A percentile compares a stretch with the other conserved stretches of the same genome.
Conservation (phyloP, 2,888 invertebrate genomes). For the Dioctria rufipes region DNA sequence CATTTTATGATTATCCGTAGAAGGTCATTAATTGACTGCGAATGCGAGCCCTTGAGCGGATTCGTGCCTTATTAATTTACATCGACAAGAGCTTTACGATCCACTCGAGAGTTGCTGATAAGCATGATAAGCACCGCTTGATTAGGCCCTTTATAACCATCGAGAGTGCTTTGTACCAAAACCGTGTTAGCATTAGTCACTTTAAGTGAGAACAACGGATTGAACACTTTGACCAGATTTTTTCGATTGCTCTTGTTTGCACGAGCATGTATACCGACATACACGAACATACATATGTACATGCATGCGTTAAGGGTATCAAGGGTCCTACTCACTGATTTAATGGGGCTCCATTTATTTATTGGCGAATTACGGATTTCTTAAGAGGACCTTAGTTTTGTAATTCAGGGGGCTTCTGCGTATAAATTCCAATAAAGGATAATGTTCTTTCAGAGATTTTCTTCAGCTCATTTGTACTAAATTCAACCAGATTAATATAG, state of each 20-base stretch:
- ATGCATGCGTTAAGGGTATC: background rate
- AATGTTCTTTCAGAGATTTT: background rate
- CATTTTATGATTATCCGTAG: slow-evolving; percentile 58
- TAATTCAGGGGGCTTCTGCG: background rate
- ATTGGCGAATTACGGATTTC: background rate
- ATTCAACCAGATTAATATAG: no score
- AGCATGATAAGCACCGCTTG: slow-evolving; percentile 28
- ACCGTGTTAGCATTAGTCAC: background rate
- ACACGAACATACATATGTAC: background rate
- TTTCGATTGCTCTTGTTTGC: background rate
- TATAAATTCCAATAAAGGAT: background rate
- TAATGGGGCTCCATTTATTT: background rate
- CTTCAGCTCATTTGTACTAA: no score
- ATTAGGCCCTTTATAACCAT: slow-evolving; percentile 1
- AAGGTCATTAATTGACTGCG: slow-evolving; percentile 42
- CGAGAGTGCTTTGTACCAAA: slow-evolving; percentile 5
- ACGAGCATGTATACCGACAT: background rate
- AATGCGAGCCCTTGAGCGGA: slow-evolving; percentile 22
- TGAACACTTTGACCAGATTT: slow-evolving; percentile 1
- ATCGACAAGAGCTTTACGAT: slow-evolving; percentile 23
- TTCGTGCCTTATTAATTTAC: slow-evolving; percentile 42
- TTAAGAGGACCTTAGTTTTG: background rate
- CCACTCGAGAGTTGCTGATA: slow-evolving; percentile 23
- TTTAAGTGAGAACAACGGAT: background rate
- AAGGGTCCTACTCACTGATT: background rate